Conservation (phyloP, 2,888 invertebrate genomes). For the Oxytorus armatus region DNA sequence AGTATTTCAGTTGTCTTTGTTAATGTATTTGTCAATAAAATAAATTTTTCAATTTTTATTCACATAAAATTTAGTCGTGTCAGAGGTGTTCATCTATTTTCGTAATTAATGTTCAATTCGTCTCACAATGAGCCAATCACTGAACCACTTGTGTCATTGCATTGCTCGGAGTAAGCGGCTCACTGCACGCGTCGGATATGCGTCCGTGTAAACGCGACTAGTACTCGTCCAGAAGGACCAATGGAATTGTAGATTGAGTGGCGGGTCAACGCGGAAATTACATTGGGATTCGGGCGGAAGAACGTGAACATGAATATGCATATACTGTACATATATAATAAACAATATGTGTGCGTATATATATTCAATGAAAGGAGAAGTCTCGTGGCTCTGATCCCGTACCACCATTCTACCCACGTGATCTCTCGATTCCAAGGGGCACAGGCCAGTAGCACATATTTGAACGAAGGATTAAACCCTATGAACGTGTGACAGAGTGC, state of each 20-base stretch:
- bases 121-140: too few species aligned
- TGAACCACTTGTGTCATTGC: neutral
- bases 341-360: neutral
- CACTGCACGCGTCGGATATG: neutral
- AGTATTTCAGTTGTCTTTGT: too few species aligned
- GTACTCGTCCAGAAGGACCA: conserved; percentile 24
- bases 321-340: conserved; percentile 10
- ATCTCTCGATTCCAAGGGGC: conserved; percentile 55
- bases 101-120: too few species aligned
- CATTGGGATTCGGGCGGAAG: conserved; percentile 52
- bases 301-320: conserved; percentile 21
- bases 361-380: conserved; percentile 34
- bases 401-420: conserved; percentile 35
- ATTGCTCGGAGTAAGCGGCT: too few species aligned
- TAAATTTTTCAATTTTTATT: too few species aligned
- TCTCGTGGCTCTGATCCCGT: conserved; percentile 47
- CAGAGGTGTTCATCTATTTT: too few species aligned
- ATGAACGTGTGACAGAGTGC: conserved; percentile 48
- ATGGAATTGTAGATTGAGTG: conserved; percentile 49
- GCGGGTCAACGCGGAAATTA: conserved; percentile 42
- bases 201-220: conserved; percentile 15
- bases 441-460: conserved; percentile 54
- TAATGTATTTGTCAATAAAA: too few species aligned
- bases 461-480: conserved; percentile 65
- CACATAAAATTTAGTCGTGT: too few species aligned